A percentile compares a stretch with the other conserved stretches of the same genome.
These are phyloP conservation scores for Anorthoa munda DNA, from an alignment of 2,888 invertebrate species.

Conservation along the genomic window DNA sequence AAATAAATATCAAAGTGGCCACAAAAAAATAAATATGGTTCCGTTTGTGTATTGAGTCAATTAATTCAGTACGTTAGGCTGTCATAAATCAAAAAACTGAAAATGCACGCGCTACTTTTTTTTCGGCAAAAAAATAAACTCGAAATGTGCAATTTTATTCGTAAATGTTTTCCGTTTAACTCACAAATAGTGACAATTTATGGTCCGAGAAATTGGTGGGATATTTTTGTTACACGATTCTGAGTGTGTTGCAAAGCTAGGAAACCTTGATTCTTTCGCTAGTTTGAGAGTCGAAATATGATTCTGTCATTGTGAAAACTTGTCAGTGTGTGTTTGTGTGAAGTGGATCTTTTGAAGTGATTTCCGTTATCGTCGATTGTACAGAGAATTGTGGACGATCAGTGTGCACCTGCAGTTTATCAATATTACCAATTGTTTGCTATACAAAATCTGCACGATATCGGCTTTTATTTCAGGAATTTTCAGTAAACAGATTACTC, in stretches of 20 bases:
- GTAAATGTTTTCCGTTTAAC: conserved; percentile 79
- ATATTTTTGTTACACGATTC: conserved; percentile 52
- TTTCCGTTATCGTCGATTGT: not conserved
- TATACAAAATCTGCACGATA: not conserved
- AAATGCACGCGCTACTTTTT: conserved; percentile 50
- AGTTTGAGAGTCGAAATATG: conserved; percentile 11
- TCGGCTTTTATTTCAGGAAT: not conserved
- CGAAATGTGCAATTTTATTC: conserved; percentile 61
- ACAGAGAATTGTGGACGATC: not conserved
- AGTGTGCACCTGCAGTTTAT: too few relatives aligned
- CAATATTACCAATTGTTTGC: not conserved
- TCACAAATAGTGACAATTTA: conserved; percentile 70
- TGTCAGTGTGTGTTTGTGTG: not conserved
- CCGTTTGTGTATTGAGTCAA: conserved; percentile 61
- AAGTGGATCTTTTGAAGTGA: not conserved
- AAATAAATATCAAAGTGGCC: conserved; percentile 52
- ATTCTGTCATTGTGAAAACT: not conserved
- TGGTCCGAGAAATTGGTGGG: conserved; percentile 63
- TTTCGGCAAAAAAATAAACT: conserved; percentile 50
- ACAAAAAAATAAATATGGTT: conserved; percentile 60
- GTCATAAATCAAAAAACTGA: conserved; percentile 61
- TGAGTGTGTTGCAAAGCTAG: conserved; percentile 40
- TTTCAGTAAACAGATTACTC: not conserved
- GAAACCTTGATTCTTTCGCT: conserved; percentile 15
- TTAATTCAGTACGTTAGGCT: conserved; percentile 60